Conservation (phyloP, 2,888 invertebrate genomes). For the Clostera curtula region DNA sequence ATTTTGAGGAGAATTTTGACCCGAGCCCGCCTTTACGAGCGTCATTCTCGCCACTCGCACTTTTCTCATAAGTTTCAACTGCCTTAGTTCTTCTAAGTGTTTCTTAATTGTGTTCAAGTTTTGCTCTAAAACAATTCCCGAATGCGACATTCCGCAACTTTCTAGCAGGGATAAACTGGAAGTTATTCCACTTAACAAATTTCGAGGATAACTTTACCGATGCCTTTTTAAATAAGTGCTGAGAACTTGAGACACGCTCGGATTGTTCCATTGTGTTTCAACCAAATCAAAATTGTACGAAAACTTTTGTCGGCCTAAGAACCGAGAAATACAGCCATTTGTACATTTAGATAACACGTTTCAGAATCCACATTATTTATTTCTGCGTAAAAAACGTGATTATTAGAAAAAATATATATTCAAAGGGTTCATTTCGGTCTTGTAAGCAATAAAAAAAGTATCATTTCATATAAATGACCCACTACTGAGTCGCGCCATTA, state of each 20-base stretch:
- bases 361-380: no score
- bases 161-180: constrained; percentile 26
- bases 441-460: no score
- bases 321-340: no score
- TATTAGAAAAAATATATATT: no score
- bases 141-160: constrained; percentile 33
- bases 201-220: constrained; percentile 28
- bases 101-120: constrained; percentile 33
- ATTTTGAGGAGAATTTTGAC: constrained; percentile 9
- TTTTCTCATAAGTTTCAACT: constrained; percentile 19
- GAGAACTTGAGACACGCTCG: constrained; percentile 8
- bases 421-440: no score
- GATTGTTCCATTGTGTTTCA: constrained; percentile 12
- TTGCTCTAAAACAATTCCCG: constrained; percentile 29
- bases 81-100: constrained; percentile 28
- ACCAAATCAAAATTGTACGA: constrained; percentile 4
- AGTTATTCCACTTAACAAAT: constrained; percentile 33
- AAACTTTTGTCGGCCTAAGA: constrained; percentile 3
- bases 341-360: no score
- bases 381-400: no score
- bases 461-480: no score
- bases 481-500: no score
- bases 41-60: constrained; percentile 22
- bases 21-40: constrained; percentile 11
- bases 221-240: constrained; percentile 23